A percentile compares a stretch with the other conserved stretches of the same genome.
These are phyloP conservation scores for Phataginus tricuspis DNA, from an alignment of 2,797 vertebrate species.

Conservation along the genomic window DNA sequence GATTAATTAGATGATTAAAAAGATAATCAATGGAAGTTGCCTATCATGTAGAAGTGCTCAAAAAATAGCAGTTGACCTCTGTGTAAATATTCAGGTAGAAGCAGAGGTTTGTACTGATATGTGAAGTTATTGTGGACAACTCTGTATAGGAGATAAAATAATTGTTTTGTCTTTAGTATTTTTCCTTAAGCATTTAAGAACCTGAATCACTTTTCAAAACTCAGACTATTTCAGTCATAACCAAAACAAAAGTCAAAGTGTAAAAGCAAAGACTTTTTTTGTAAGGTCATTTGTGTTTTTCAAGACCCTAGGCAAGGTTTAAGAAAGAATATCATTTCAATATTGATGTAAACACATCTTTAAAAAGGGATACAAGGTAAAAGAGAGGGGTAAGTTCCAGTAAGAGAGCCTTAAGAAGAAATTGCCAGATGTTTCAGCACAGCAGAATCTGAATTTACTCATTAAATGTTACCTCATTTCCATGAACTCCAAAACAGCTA, in stretches of 20 bases:
- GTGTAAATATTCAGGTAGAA: neutral
- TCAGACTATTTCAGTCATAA: neutral
- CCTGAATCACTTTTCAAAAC: neutral
- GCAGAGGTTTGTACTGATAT: neutral
- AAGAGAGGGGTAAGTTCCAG: neutral
- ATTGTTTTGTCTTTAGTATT: neutral
- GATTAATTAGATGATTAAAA: conserved; percentile 15
- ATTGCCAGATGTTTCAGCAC: neutral
- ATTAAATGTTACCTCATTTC: conserved; percentile 9
- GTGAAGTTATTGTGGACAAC: neutral
- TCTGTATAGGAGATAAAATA: neutral
- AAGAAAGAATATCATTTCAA: neutral
- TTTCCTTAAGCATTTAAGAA: neutral
- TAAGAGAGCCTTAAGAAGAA: neutral
- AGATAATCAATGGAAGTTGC: neutral
- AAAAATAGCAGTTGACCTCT: neutral
- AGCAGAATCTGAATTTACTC: neutral
- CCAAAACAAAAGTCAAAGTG: neutral
- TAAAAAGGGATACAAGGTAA: neutral
- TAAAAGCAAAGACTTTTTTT: neutral
- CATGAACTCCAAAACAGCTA: neutral
- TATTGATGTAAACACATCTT: conserved; percentile 1
- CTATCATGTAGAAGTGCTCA: neutral
- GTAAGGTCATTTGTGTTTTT: neutral
- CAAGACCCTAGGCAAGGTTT: neutral